These are phyloP conservation scores for Drosophila tristis DNA, from an alignment of 1,140 invertebrate genomes.

Conservation along the genomic window DNA sequence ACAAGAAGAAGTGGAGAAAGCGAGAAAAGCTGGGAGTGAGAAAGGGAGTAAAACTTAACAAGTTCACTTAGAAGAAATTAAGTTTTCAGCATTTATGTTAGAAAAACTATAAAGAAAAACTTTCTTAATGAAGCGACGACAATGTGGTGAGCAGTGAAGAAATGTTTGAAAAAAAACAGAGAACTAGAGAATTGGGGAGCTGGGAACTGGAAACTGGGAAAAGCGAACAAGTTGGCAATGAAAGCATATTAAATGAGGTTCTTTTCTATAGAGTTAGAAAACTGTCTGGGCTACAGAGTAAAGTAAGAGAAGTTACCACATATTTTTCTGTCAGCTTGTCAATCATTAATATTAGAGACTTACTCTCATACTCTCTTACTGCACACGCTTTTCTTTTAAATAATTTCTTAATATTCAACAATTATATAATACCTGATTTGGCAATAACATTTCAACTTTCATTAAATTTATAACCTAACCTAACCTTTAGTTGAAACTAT, in stretches of 20 bases:
- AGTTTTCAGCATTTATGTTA: conserved; percentile 81
- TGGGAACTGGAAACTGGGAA: background rate
- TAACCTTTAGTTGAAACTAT: too few species aligned
- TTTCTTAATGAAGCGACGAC: conserved; percentile 80
- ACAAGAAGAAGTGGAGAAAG: conserved; percentile 56
- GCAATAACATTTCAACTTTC: too few species aligned
- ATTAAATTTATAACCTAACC: too few species aligned
- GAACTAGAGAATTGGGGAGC: conserved; percentile 1
- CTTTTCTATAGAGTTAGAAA: background rate
- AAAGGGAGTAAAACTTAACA: conserved; percentile 68
- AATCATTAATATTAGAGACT: too few species aligned
- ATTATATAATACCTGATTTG: too few species aligned
- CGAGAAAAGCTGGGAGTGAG: conserved; percentile 4
- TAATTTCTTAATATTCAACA: too few species aligned
- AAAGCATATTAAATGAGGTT: conserved; percentile 40
- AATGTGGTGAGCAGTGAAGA: conserved; percentile 71
- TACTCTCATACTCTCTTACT: too few species aligned
- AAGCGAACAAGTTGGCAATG: conserved; percentile 36
- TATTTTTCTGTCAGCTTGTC: too few species aligned
- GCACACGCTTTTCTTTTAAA: too few species aligned
- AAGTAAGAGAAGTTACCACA: background rate
- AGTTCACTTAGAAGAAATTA: conserved; percentile 81
- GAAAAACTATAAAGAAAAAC: conserved; percentile 80
- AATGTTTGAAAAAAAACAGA: conserved; percentile 50
- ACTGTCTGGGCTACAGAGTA: too few species aligned